Evolutionary conservation across 1,140 invertebrate species (phyloP).

Genomic region (Cydia pomonella): DNA sequence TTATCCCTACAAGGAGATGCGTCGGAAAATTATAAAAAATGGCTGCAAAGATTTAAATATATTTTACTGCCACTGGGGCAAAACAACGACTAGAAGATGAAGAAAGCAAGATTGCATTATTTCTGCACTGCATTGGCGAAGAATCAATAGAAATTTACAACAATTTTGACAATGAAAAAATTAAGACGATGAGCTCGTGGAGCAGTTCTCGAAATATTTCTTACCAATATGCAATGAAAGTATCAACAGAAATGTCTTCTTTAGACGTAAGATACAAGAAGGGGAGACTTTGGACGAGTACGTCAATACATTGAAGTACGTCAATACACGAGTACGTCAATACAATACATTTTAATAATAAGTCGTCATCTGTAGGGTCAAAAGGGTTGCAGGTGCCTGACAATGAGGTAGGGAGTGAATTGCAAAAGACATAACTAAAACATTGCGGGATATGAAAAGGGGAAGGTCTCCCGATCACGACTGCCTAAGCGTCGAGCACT

Average conservation of each 20-base stretch:
- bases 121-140: background rate
- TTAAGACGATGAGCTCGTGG: background rate
- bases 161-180: background rate
- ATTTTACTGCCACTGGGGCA: background rate
- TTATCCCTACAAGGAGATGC: background rate
- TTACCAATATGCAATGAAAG: background rate
- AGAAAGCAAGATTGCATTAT: background rate
- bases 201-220: background rate
- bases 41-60: slow-evolving; percentile 1
- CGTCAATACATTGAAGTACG: no score
- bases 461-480: no score
- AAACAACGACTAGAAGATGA: background rate
- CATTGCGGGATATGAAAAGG: no score
- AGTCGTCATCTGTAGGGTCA: no score
- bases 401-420: no score
- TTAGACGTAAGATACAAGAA: background rate
- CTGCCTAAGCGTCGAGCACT: no score
- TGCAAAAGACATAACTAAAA: no score
- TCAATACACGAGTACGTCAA: no score
- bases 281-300: background rate
- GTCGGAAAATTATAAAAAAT: slow-evolving; percentile 3
- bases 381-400: no score
- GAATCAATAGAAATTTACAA: background rate
- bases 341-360: no score
- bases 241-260: background rate